Conservation (phyloP, 2,113 vertebrate species). For the Rhinolophus ferrumequinum region DNA sequence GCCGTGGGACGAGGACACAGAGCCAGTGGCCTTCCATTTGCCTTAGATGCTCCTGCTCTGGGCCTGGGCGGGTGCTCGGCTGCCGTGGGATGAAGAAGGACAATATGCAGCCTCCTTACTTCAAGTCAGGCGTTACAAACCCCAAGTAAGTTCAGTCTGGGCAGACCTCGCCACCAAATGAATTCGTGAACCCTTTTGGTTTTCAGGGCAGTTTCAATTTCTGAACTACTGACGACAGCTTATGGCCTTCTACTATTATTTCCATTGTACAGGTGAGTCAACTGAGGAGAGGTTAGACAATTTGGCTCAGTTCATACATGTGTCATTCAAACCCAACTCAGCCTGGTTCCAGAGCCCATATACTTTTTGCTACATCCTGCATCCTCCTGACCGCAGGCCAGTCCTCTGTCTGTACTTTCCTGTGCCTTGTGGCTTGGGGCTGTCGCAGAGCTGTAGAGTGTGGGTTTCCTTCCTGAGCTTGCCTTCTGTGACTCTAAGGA, state of each 20-base stretch:
- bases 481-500: neutral
- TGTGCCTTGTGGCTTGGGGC: neutral
- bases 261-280: neutral
- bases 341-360: neutral
- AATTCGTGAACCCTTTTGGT: neutral
- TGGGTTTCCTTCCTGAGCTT: neutral
- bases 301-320: neutral
- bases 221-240: neutral
- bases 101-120: neutral
- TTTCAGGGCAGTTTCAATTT: neutral
- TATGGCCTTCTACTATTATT: neutral
- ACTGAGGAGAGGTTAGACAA: neutral
- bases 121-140: neutral
- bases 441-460: neutral
- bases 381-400: neutral
- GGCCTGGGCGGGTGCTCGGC: fast-evolving
- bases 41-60: neutral
- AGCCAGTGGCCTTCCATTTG: neutral
- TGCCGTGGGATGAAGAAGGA: neutral
- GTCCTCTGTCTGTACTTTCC: neutral
- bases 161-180: neutral
- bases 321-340: neutral
- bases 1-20: neutral
- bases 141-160: neutral
- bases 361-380: neutral